These are phyloP conservation scores for Mactromeris polynyma DNA, from an alignment of 2,888 invertebrate species.

Conservation along the genomic window DNA sequence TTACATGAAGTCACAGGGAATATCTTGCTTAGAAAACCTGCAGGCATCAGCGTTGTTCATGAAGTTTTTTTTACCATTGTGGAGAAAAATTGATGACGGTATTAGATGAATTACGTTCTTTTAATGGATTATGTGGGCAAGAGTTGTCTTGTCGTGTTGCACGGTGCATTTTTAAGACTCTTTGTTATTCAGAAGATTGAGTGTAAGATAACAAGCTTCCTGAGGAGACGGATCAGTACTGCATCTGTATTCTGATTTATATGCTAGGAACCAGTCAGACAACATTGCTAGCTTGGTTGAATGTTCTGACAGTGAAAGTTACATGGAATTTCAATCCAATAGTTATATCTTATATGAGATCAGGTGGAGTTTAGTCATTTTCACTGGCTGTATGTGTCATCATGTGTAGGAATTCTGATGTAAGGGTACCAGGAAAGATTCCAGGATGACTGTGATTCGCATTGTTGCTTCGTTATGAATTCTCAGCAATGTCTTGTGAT, in stretches of 20 bases:
- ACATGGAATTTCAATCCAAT: neutral
- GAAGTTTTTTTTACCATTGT: neutral
- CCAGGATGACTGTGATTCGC: neutral
- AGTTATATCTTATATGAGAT: neutral
- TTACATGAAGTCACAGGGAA: neutral
- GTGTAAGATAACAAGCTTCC: neutral
- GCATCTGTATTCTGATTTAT: neutral
- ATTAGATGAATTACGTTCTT: neutral
- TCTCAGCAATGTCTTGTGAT: neutral
- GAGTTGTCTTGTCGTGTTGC: neutral
- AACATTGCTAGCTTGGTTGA: neutral
- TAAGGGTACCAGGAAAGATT: neutral
- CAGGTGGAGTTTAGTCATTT: conserved; percentile 2
- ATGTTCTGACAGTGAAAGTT: neutral
- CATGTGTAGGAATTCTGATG: neutral
- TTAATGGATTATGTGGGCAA: neutral
- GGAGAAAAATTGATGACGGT: neutral
- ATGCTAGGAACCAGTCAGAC: neutral
- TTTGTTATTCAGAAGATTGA: neutral
- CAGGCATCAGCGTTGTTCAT: neutral
- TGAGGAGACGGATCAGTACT: neutral
- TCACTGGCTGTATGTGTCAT: conserved; percentile 9
- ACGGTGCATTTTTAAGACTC: neutral
- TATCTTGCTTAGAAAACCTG: neutral
- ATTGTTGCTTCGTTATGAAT: neutral